These are phyloP conservation scores for Urocynchramus pylzowi DNA, from an alignment of 2,113 vertebrate species.

Conservation along the genomic window DNA sequence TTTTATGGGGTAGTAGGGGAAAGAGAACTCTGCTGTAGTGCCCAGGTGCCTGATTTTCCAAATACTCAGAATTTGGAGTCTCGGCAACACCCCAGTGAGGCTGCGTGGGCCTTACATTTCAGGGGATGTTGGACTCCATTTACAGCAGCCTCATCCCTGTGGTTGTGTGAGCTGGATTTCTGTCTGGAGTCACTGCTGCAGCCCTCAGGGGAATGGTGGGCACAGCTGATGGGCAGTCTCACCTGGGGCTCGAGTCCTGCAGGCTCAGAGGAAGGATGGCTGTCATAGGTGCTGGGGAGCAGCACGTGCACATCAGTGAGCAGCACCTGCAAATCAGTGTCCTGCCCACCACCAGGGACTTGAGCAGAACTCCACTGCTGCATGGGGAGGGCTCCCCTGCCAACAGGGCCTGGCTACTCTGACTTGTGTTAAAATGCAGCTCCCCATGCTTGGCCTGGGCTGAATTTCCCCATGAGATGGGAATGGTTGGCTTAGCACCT, in stretches of 20 bases:
- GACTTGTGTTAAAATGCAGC: neutral
- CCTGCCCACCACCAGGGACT: neutral
- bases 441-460: neutral
- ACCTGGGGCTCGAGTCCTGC: neutral
- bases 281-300: neutral
- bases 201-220: neutral
- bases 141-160: neutral
- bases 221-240: neutral
- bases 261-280: neutral
- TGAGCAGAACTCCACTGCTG: neutral
- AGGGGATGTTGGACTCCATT: neutral
- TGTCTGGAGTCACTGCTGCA: neutral
- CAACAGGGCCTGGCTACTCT: neutral
- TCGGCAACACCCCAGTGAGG: neutral
- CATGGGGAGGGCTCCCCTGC: neutral
- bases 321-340: fast-evolving
- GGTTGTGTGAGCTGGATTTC: neutral
- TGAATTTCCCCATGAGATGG: neutral
- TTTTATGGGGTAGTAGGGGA: neutral
- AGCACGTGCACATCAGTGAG: neutral
- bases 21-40: neutral
- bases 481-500: constrained; percentile 11
- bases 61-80: neutral
- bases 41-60: neutral
- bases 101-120: neutral